A percentile compares a stretch with the other conserved stretches of the same genome.
These are phyloP conservation scores for Tachysurus fulvidraco DNA, from an alignment of 2,113 vertebrate species.

Conservation along the genomic window DNA sequence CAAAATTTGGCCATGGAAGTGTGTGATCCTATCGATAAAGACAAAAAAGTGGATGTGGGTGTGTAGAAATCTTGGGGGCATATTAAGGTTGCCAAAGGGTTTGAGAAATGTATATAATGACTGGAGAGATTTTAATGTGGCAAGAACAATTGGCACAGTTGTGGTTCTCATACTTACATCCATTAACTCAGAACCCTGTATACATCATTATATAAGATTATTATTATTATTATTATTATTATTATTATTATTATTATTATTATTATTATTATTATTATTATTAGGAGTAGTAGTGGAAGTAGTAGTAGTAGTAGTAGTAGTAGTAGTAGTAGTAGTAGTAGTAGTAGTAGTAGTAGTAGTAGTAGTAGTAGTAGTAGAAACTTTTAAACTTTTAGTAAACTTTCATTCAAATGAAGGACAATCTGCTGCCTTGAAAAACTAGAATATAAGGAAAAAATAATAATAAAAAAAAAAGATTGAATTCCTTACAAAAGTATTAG, in stretches of 20 bases:
- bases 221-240: background rate
- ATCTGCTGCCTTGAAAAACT: too few relatives aligned
- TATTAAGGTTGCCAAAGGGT: constrained; percentile 68
- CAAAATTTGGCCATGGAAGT: constrained; percentile 26
- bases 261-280: background rate
- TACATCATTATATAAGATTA: background rate
- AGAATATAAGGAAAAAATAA: background rate
- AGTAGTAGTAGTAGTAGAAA: background rate
- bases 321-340: background rate
- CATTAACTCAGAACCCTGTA: background rate
- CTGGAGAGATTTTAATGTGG: constrained; percentile 54
- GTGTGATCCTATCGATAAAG: background rate
- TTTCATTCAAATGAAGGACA: too few relatives aligned
- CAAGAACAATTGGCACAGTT: constrained; percentile 34
- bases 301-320: too few relatives aligned
- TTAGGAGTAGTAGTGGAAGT: background rate
- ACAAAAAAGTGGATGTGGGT: background rate
- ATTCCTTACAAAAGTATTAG: background rate
- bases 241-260: background rate
- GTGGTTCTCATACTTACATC: background rate
- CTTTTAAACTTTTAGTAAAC: too few relatives aligned
- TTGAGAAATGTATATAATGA: constrained; percentile 58
- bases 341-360: too few relatives aligned
- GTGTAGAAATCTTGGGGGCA: constrained; percentile 58
- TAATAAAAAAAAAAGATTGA: background rate